Base-by-base conservation (phyloP, 35 echinoderm and acorn worm genomes). In the Ophiothrix spiculata region DNA sequence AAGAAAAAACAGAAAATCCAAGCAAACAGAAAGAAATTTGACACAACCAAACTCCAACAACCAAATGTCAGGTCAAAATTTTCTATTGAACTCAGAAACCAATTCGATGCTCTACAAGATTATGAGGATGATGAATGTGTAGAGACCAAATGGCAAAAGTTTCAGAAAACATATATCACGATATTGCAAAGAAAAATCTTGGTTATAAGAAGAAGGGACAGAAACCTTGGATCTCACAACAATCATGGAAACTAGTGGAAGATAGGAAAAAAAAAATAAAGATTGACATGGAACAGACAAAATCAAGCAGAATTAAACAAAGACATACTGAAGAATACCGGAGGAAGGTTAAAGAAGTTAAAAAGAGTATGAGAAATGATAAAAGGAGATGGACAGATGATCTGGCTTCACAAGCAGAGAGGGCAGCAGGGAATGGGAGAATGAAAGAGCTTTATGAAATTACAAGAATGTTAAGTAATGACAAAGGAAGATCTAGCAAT, bases 231-330 rank as follows among this genome's bases (percentile, higher is more conserved):
- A n/a, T n/a, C n/a, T n/a, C n/a, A n/a, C n/a, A n/a, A n/a, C n/a
- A n/a, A n/a, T n/a, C n/a, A n/a, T n/a, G n/a, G n/a, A n/a, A 83
- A 31, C 16, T 36, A 35, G n/a, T n/a, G n/a, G 56, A 77, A 17
- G 88, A 90, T 8, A n/a, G 83, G 33, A 74, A 39, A 33, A 85
- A 49, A 79, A 39, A 79, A 40, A 1, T 77, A 19, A 85, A 90
- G 60, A 85, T 10, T 0, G 12, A 77, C 0, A 77, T 39, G 14
- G 4, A 77, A 40, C 21, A 40, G 23, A 63, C 81, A 84, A 78
- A 83, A 25, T 84, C 69, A 41, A 38, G 17, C 39, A 78, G 88
- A 60, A 83, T 85, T 23, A 84, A 85, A 79, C 35, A 90, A 63
- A 49, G n/a, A 79, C 32, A 78, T 11, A 41, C 25, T 34, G 38